These are phyloP conservation scores for Arctopsyche grandis DNA, from an alignment of 1,140 invertebrate species.

Conservation along the genomic window DNA sequence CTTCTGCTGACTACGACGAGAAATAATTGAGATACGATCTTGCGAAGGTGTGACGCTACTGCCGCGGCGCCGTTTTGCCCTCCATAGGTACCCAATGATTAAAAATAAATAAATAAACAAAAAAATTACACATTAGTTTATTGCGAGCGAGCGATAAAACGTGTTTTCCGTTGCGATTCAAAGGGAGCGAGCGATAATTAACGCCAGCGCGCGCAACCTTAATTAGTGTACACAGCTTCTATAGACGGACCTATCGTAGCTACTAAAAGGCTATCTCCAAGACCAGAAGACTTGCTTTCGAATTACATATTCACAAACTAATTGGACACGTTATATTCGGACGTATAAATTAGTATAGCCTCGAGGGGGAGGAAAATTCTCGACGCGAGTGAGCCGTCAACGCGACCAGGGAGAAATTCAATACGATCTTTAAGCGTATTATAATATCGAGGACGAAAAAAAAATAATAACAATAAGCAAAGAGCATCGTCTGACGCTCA, in stretches of 20 bases:
- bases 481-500: too few relatives aligned
- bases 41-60: not conserved
- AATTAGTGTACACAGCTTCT: constrained; percentile 10
- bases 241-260: too few relatives aligned
- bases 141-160: constrained; percentile 28
- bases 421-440: too few relatives aligned
- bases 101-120: too few relatives aligned
- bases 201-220: constrained; percentile 12
- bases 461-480: too few relatives aligned
- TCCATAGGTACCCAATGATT: not conserved
- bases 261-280: too few relatives aligned
- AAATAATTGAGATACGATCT: constrained; percentile 11
- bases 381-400: too few relatives aligned
- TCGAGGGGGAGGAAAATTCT: not conserved
- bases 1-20: not conserved
- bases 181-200: constrained; percentile 35
- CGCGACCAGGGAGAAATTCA: too few relatives aligned
- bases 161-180: constrained; percentile 33
- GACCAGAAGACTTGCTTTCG: not conserved
- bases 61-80: not conserved
- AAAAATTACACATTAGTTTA: constrained; percentile 39
- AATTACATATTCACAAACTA: constrained; percentile 34
- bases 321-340: constrained; percentile 37
- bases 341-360: constrained; percentile 26
- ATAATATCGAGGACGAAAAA: too few relatives aligned